These are phyloP conservation scores for Bradypodion ventrale DNA, from an alignment of 2,797 vertebrate species.

Conservation along the genomic window DNA sequence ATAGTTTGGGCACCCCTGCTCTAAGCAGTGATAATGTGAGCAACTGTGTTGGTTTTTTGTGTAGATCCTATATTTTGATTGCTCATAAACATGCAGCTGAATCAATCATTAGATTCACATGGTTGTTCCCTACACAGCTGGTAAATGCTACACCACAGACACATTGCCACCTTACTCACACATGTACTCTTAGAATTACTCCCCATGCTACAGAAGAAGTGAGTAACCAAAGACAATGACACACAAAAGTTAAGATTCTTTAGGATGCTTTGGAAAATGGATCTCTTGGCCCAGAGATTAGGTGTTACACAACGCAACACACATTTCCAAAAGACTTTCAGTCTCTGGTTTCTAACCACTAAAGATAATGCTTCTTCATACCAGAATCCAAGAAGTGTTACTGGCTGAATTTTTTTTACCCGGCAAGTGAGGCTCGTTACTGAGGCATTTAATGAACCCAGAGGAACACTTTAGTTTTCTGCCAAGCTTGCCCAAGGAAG, in stretches of 20 bases:
- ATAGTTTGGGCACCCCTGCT: no score
- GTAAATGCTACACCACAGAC: not conserved
- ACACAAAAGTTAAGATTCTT: not conserved
- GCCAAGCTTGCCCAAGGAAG: not conserved
- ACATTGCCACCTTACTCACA: not conserved
- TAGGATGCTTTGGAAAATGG: not conserved
- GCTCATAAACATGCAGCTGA: not conserved
- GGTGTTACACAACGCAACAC: not conserved
- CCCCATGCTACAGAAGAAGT: not conserved
- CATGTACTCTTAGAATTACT: not conserved
- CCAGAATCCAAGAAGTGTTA: not conserved
- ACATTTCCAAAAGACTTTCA: not conserved
- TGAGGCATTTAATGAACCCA: not conserved
- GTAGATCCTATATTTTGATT: not conserved
- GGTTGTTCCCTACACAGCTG: not conserved
- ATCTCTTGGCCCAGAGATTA: not conserved
- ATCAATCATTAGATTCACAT: not conserved
- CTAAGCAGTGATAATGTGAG: not conserved
- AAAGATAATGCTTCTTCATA: not conserved
- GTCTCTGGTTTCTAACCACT: not conserved
- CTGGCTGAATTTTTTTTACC: slow-evolving; percentile 1
- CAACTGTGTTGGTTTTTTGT: not conserved
- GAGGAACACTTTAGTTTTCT: slow-evolving; percentile 17
- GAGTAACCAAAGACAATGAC: not conserved
- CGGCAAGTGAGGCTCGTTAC: not conserved